Evolutionary conservation across 2,113 vertebrate genomes (phyloP).

Genomic region (Nansenia antarctica): DNA sequence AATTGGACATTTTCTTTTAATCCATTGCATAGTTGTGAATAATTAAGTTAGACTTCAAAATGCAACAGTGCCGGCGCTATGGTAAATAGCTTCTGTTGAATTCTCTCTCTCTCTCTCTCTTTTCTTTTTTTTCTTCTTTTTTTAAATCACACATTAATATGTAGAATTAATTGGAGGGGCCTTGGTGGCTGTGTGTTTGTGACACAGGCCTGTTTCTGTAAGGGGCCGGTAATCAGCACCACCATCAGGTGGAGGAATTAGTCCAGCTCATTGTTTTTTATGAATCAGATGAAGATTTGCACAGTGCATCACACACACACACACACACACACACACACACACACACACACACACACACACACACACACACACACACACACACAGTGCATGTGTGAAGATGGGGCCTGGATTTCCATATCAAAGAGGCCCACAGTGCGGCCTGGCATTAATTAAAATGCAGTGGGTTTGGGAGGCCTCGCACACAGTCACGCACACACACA

Average conservation of each 20-base stretch:
- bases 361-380: too few relatives aligned
- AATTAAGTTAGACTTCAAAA: constrained; percentile 73
- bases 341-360: too few relatives aligned
- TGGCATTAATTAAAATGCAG: constrained; percentile 98
- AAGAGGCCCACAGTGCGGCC: constrained; percentile 89
- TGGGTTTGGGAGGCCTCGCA: constrained; percentile 81
- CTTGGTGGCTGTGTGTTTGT: constrained; percentile 53
- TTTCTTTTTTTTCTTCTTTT: constrained; percentile 28
- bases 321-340: too few relatives aligned
- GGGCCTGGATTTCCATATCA: constrained; percentile 96
- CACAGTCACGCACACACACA: constrained; percentile 8
- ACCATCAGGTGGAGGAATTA: constrained; percentile 91
- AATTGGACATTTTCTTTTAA: constrained; percentile 72
- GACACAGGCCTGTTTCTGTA: constrained; percentile 51
- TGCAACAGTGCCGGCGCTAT: constrained; percentile 54
- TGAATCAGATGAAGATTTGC: constrained; percentile 97
- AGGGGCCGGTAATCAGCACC: constrained; percentile 83
- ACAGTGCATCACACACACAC: too few relatives aligned
- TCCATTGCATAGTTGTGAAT: constrained; percentile 67
- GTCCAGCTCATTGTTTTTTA: constrained; percentile 90
- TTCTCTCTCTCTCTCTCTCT: constrained; percentile 24
- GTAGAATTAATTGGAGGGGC: constrained; percentile 70
- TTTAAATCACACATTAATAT: constrained; percentile 65
- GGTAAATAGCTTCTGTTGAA: constrained; percentile 59
- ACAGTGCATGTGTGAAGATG: constrained; percentile 87